Percentiles rank a stretch among this genome's conserved stretches.
phyloP scores from a whole-genome alignment of 1,140 invertebrate genomes.

The Drosophila bipectinata region DNA sequence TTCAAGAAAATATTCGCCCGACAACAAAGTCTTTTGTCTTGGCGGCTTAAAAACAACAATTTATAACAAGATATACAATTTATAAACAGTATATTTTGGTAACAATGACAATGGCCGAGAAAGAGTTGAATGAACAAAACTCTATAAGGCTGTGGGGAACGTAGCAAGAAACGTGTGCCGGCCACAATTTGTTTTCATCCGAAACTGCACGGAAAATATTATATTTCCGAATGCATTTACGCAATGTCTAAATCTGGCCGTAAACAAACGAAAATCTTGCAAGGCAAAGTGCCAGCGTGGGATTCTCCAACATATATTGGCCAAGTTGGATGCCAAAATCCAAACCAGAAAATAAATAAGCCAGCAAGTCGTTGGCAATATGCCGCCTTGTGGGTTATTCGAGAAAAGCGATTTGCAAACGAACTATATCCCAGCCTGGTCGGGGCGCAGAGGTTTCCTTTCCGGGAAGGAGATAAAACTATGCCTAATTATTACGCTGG shows the following conservation, averaged over 20 bases:
- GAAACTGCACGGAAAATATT: constrained; percentile 33
- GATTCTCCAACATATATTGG: constrained; percentile 50
- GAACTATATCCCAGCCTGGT: background rate
- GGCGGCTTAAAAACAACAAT: no score
- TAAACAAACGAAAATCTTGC: constrained; percentile 43
- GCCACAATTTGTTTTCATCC: constrained; percentile 16
- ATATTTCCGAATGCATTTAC: constrained; percentile 53
- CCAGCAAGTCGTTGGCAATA: constrained; percentile 36
- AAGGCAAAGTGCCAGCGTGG: constrained; percentile 63
- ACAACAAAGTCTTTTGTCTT: no score
- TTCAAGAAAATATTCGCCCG: no score
- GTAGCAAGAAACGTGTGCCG: constrained; percentile 1
- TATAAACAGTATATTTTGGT: constrained; percentile 13
- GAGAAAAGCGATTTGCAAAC: constrained; percentile 42
- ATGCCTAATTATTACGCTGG: constrained; percentile 22
- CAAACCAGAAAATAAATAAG: constrained; percentile 58
- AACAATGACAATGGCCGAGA: constrained; percentile 16
- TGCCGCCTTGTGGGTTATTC: constrained; percentile 29
- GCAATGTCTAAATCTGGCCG: constrained; percentile 59
- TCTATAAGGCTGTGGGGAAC: constrained; percentile 1
- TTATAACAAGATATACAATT: no score
- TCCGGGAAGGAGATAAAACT: constrained; percentile 11
- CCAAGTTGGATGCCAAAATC: constrained; percentile 51
- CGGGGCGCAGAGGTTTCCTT: background rate
- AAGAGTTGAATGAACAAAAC: constrained; percentile 29